phyloP scores from a whole-genome alignment of 2,888 invertebrate species.

The Hemistola chrysoprasaria region DNA sequence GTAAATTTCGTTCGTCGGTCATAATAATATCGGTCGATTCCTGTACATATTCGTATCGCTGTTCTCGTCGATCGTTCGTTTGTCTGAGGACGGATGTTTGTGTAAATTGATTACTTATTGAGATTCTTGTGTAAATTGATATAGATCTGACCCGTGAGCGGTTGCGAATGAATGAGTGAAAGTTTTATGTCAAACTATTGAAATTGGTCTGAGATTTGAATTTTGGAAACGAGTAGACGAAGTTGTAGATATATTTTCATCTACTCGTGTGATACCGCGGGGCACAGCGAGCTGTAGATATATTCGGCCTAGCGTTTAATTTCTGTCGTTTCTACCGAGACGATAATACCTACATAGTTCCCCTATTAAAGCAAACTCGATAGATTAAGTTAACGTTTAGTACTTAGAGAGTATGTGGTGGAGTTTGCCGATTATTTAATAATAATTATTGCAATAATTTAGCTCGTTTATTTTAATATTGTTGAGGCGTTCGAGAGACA shows the following conservation, averaged over 20 bases:
- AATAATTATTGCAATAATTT: slow-evolving; percentile 50
- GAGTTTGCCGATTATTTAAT: slow-evolving; percentile 51
- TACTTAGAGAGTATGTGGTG: slow-evolving; percentile 65
- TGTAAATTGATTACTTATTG: slow-evolving; percentile 35
- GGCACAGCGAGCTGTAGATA: too few species aligned
- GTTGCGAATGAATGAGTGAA: slow-evolving; percentile 38
- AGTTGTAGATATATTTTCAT: too few species aligned
- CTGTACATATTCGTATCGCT: slow-evolving; percentile 6
- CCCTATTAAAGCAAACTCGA: slow-evolving; percentile 26
- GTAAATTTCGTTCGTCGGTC: slow-evolving; percentile 24
- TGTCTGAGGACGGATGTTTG: slow-evolving; percentile 23
- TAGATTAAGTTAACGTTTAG: slow-evolving; percentile 61
- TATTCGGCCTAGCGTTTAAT: slow-evolving; percentile 45
- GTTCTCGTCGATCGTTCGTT: slow-evolving; percentile 32
- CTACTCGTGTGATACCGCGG: too few species aligned
- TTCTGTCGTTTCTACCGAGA: slow-evolving; percentile 26
- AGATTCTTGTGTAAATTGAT: slow-evolving; percentile 41
- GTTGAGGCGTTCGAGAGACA: slow-evolving; percentile 32
- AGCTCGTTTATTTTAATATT: slow-evolving; percentile 39
- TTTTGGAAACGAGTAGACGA: too few species aligned
- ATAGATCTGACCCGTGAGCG: slow-evolving; percentile 45
- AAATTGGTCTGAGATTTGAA: too few species aligned
- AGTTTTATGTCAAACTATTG: too few species aligned
- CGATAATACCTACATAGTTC: slow-evolving; percentile 19
- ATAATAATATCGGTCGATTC: slow-evolving; percentile 11